Base-by-base conservation (phyloP, 2,888 invertebrate genomes). In the Synergus gifuensis region DNA sequence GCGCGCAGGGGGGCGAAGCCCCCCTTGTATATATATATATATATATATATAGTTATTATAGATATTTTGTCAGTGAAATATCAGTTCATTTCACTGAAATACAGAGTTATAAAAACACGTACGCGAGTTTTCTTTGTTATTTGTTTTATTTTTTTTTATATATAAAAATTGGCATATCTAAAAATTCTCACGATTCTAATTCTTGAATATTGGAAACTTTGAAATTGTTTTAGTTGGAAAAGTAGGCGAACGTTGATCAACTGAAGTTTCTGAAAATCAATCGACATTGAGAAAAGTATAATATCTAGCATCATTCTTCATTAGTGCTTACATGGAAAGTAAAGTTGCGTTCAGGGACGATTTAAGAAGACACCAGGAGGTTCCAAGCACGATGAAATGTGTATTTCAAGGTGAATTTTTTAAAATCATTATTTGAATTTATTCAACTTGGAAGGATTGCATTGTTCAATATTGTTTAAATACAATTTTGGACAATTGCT, bases 281-380 rank as follows among this genome's bases (percentile, higher is more conserved):
- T 63, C 16, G 14, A n/a, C 5, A 36, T 14, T 16, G 63, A 63
- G 8, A 40, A 40, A 63, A 63, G 63, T 16, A 14, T 14, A 12
- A 14, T 36, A 66, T 28, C n/a, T 40, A 66, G n/a, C 9, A 42
- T n/a, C 2, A 44, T 66, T 44, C n/a, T 66, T 12, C 22, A 66
- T 44, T 67, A 67, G 12, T 8, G 14, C 22, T 69, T 66, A 49
- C 28, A 69, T 28, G 44, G 14, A 69, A 69, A 42, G 18, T 44
- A 69, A 69, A 66, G n/a, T 63, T 16, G 64, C 9, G 14, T 11
- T 1, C 9, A 9, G 40, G 64, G 42, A 9, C 14, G 36, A 42
- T 40, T 18, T 14, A n/a, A 8, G 4, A 46, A 58, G 58, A 40
- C 40, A n/a, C 12, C 44, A 5, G 18, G 42, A 18, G 18, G 18